A percentile compares a stretch with the other conserved stretches of the same genome.
phyloP scores from a whole-genome alignment of 1,140 invertebrate species.

The Hyles euphorbiae region DNA sequence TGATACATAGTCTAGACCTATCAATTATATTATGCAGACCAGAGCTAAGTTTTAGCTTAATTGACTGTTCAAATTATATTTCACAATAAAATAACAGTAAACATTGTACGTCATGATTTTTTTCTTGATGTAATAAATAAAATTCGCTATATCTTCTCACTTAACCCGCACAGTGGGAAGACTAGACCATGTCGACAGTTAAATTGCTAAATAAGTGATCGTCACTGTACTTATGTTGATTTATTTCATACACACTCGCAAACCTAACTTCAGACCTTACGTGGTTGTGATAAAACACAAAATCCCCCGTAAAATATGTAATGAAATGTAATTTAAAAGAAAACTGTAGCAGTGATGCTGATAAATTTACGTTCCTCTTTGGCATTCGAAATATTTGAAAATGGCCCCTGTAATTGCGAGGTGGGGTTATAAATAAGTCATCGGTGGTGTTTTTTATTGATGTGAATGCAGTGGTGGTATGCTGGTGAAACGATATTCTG shows the following conservation, averaged over 20 bases:
- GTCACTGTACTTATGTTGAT: constrained; percentile 49
- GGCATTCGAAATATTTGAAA: constrained; percentile 34
- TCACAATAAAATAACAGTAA: no score
- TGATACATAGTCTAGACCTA: no score
- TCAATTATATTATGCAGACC: no score
- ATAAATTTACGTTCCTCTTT: constrained; percentile 40
- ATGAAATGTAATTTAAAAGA: constrained; percentile 43
- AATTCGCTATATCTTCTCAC: constrained; percentile 13
- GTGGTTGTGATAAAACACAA: constrained; percentile 17
- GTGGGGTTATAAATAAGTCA: constrained; percentile 21
- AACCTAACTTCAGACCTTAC: constrained; percentile 26
- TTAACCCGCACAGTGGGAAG: constrained; percentile 28
- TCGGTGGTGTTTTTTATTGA: constrained; percentile 12
- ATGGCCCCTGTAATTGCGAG: constrained; percentile 29
- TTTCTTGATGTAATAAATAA: no score
- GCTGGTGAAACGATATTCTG: neutral
- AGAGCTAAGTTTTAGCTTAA: no score
- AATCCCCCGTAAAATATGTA: constrained; percentile 1
- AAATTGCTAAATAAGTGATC: constrained; percentile 59
- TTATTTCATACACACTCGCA: constrained; percentile 26
- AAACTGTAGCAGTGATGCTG: constrained; percentile 46
- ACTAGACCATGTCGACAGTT: constrained; percentile 56
- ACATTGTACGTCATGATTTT: no score
- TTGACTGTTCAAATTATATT: no score
- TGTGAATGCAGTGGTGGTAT: neutral